A percentile compares a stretch with the other conserved stretches of the same genome.
Evolutionary conservation across 2,888 invertebrate species (phyloP).

Genomic region (Drosophila buzzatii): DNA sequence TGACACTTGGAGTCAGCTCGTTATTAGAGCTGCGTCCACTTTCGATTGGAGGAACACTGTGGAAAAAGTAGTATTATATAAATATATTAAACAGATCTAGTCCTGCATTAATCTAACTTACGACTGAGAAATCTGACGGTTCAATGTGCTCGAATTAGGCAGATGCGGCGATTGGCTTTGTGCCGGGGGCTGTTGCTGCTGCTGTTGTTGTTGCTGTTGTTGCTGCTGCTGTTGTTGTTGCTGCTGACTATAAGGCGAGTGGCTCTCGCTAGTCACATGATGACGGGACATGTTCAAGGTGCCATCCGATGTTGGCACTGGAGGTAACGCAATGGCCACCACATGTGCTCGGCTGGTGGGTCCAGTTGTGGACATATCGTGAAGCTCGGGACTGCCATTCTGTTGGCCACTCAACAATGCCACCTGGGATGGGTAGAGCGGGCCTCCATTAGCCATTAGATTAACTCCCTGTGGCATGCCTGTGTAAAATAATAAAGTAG

Average conservation of each 20-base stretch:
- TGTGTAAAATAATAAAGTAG: not conserved
- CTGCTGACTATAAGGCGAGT: constrained; percentile 79
- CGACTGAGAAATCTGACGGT: constrained; percentile 86
- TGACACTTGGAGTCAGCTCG: constrained; percentile 86
- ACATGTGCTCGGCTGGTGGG: constrained; percentile 58
- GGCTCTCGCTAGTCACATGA: constrained; percentile 81
- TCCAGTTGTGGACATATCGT: constrained; percentile 81
- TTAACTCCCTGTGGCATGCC: constrained; percentile 76
- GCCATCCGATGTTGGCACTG: constrained; percentile 58
- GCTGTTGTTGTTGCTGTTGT: constrained; percentile 45
- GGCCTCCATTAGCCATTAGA: constrained; percentile 65
- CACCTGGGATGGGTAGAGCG: constrained; percentile 84
- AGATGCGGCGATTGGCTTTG: constrained; percentile 86
- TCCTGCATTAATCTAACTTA: constrained; percentile 77
- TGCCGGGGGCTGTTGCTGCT: constrained; percentile 70
- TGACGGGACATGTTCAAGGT: constrained; percentile 80
- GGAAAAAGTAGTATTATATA: not conserved
- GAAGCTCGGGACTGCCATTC: constrained; percentile 73
- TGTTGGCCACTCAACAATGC: constrained; percentile 61
- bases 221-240: constrained; percentile 47
- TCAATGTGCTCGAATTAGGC: constrained; percentile 86
- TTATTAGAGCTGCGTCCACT: constrained; percentile 78
- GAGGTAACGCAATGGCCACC: constrained; percentile 56
- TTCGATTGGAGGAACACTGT: constrained; percentile 87
- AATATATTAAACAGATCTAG: not conserved